A percentile compares a stretch with the other conserved stretches of the same genome.
These are phyloP conservation scores for Coregonus clupeaformis DNA, from an alignment of 2,113 vertebrate genomes.

Conservation along the genomic window DNA sequence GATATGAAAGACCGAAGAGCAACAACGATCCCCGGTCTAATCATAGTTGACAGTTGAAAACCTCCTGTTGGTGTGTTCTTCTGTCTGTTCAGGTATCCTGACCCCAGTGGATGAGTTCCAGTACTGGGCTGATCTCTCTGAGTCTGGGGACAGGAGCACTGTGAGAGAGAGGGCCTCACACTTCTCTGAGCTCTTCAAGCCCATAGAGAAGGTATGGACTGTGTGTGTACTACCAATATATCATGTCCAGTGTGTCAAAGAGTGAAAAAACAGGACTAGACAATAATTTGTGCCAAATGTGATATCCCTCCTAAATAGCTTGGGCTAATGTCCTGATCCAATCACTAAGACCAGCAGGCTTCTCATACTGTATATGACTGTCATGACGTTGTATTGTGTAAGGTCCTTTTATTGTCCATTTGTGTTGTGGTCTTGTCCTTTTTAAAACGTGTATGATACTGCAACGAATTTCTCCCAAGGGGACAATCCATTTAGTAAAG, in stretches of 20 bases:
- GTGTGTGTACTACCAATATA: background rate
- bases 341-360: background rate
- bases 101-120: conserved; percentile 92
- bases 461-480: too few species aligned
- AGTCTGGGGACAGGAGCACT: conserved; percentile 76
- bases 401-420: background rate
- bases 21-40: background rate
- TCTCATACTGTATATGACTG: background rate
- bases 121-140: conserved; percentile 86
- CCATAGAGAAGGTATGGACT: conserved; percentile 81
- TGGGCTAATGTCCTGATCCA: too few species aligned
- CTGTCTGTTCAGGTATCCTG: conserved; percentile 79
- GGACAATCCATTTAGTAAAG: too few species aligned
- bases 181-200: conserved; percentile 86
- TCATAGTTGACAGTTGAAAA: background rate
- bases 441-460: too few species aligned
- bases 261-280: too few species aligned
- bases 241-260: background rate
- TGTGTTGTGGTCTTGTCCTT: background rate
- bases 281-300: too few species aligned
- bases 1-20: too few species aligned
- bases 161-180: conserved; percentile 81
- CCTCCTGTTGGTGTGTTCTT: background rate
- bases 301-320: too few species aligned
- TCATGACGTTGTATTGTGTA: background rate